phyloP scores from a whole-genome alignment of 2,113 vertebrate genomes.

The Hippocampus barbouri region DNA sequence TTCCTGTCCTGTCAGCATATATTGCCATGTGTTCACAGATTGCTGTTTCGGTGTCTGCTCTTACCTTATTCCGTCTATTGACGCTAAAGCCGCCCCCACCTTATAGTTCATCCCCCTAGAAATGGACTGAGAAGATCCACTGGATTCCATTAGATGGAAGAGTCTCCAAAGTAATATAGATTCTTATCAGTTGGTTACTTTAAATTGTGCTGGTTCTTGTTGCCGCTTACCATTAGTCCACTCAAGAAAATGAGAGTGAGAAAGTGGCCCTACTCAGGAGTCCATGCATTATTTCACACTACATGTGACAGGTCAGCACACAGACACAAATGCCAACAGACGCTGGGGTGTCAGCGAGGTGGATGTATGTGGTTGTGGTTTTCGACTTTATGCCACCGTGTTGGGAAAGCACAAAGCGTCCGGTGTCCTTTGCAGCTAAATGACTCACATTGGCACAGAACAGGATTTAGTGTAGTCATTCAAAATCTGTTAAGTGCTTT shows the following conservation, averaged over 20 bases:
- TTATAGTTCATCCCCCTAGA: conserved; percentile 13
- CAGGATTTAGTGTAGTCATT: conserved; percentile 20
- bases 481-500: not conserved
- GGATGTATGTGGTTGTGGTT: conserved; percentile 4
- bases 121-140: conserved; percentile 18
- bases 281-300: conserved; percentile 72
- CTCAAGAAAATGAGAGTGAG: conserved; percentile 37
- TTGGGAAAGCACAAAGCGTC: conserved; percentile 18
- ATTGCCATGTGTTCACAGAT: conserved; percentile 44
- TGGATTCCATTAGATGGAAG: conserved; percentile 49
- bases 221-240: conserved; percentile 39
- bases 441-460: conserved; percentile 28
- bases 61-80: conserved; percentile 7
- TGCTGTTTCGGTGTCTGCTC: conserved; percentile 42
- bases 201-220: conserved; percentile 32
- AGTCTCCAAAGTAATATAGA: conserved; percentile 29
- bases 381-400: conserved; percentile 9
- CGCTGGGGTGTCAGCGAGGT: conserved; percentile 9
- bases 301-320: conserved; percentile 58
- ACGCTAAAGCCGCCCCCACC: not conserved
- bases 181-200: conserved; percentile 5
- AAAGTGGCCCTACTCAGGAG: conserved; percentile 46
- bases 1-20: conserved; percentile 57
- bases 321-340: conserved; percentile 53
- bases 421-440: conserved; percentile 15